Conservation (phyloP, 2,797 vertebrate genomes). For the Gorsachius magnificus region DNA sequence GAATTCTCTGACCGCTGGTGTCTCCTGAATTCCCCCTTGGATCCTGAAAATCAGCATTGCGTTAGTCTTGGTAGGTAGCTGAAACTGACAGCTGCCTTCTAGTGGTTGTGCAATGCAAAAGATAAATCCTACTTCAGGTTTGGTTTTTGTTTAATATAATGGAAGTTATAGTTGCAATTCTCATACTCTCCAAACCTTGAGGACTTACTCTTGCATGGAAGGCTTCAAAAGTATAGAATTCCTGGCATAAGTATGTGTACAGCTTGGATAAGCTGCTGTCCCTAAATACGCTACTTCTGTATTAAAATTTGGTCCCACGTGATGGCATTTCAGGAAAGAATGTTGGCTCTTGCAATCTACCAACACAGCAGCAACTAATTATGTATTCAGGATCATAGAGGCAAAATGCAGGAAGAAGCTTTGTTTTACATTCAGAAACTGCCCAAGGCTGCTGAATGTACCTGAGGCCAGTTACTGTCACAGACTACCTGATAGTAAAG, state of each 20-base stretch:
- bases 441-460: neutral
- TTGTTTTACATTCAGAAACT: neutral
- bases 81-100: constrained; percentile 7
- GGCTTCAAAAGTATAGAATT: neutral
- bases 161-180: neutral
- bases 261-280: neutral
- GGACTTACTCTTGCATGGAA: neutral
- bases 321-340: neutral
- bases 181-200: neutral
- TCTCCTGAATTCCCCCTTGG: neutral
- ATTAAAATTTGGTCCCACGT: neutral
- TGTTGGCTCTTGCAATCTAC: neutral
- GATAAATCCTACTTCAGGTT: neutral
- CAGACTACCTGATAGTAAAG: neutral
- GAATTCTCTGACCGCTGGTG: neutral
- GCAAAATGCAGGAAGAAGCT: neutral
- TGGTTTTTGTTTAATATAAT: neutral
- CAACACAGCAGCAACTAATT: neutral
- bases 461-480: neutral
- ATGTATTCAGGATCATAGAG: accelerated
- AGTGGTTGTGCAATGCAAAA: neutral
- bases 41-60: neutral
- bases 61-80: neutral
- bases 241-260: neutral
- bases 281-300: neutral